Base-by-base conservation (phyloP, 2,113 vertebrate species). In the Cnemophilus loriae region DNA sequence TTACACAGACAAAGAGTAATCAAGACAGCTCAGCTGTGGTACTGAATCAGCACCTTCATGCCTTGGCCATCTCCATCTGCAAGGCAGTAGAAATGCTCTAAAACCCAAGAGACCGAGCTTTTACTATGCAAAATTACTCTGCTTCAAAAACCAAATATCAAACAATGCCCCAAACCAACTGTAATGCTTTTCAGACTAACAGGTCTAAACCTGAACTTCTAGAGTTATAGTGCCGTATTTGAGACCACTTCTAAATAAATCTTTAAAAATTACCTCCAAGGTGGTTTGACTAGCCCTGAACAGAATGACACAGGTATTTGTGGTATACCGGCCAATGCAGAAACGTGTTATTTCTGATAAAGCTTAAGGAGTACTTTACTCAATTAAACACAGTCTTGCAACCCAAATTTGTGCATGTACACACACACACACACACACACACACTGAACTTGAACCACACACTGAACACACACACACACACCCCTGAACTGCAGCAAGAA, bases 251-350 rank as follows among this genome's bases (percentile, higher is more conserved):
- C n/a, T 85, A 61, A 26, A 35, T 11, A 49, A 75, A 60, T n/a
- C 11, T 61, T 63, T 75, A 33, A 59, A 67, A 53, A 24, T 21
- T 65, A 68, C 8, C 50, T 86, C 27, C 18, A 42, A 42, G 5
- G 26, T 50, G 30, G 22, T 74, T 30, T 78, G 42, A 91, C 17
- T 23, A 69, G 39, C 35, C 42, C 42, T 75, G 30, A 81, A 70
- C 13, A 81, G 12, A 74, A 27, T 0, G 0, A 32, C 35, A 68
- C 1, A 18, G 1, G 32, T 53, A 61, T 69, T 35, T 73, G 20
- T n/a, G 6, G 24, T 26, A 3, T 27, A n/a, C n/a, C 33, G 16
- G 32, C 26, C 46, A 89, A 49, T 1, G 7, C 52, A 90, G 57
- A 75, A 83, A n/a, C 19, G 16, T n/a, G 22, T 60, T 73, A 71